These are phyloP conservation scores for Eumacrocentrus americanus DNA, from an alignment of 2,888 invertebrate species.

Conservation along the genomic window DNA sequence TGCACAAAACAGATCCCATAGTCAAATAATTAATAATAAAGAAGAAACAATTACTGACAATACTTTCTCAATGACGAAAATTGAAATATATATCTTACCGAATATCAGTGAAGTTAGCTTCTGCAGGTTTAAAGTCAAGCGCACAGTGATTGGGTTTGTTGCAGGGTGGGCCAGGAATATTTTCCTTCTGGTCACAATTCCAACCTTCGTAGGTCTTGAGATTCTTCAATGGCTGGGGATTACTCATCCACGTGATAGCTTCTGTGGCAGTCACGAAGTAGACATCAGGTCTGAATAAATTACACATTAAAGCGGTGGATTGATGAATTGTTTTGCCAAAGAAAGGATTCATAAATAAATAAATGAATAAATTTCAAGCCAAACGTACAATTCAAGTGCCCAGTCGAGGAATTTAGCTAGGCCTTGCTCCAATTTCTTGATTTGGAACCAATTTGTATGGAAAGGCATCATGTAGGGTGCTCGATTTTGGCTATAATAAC, in stretches of 20 bases:
- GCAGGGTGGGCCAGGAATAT: conserved; percentile 77
- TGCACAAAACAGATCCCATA: no score
- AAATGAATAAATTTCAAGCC: no score
- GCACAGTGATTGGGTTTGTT: conserved; percentile 84
- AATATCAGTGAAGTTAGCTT: conserved; percentile 78
- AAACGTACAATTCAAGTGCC: conserved; percentile 73
- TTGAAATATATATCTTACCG: no score
- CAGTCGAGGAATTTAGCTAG: conserved; percentile 86
- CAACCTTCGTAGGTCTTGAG: conserved; percentile 79
- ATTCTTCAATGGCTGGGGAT: conserved; percentile 75
- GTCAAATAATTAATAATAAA: no score
- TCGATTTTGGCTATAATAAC: conserved; percentile 84
- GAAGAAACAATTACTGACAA: no score
- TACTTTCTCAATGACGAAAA: no score
- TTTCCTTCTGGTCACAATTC: conserved; percentile 77
- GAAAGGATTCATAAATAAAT: not conserved
- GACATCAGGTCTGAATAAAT: conserved; percentile 75
- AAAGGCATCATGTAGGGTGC: conserved; percentile 95
- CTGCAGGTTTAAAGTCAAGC: conserved; percentile 77
- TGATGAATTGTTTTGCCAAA: conserved; percentile 50
- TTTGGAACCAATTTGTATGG: conserved; percentile 97
- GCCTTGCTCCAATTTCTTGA: conserved; percentile 80
- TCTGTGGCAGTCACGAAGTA: conserved; percentile 88
- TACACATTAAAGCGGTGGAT: conserved; percentile 42
- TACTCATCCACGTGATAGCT: conserved; percentile 89